Evolutionary conservation across 1,140 invertebrate genomes (phyloP).

Genomic region (Pogonognathellus flavescens): DNA sequence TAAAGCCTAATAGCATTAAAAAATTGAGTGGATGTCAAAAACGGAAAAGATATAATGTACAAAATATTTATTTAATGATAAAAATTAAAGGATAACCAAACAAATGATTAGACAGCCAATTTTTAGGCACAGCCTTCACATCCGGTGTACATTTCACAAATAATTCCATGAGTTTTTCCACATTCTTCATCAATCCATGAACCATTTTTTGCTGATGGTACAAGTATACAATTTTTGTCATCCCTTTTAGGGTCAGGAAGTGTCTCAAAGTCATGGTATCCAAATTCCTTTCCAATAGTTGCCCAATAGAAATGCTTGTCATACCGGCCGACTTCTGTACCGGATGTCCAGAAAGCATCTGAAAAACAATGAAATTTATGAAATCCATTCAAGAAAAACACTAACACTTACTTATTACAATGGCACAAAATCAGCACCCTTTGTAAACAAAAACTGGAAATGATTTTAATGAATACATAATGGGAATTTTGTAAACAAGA

Average conservation of each 20-base stretch:
- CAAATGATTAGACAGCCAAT: background rate
- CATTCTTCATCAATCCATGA: background rate
- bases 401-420: too few species aligned
- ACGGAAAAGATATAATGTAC: too few species aligned
- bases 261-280: background rate
- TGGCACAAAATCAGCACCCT: too few species aligned
- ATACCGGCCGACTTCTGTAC: background rate
- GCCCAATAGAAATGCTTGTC: slow-evolving; percentile 6
- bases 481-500: too few species aligned
- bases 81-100: background rate
- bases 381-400: too few species aligned
- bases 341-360: background rate
- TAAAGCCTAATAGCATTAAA: too few species aligned
- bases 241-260: background rate
- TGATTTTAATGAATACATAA: too few species aligned
- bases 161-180: background rate
- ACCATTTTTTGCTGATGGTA: background rate
- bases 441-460: too few species aligned
- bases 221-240: background rate
- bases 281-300: background rate
- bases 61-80: too few species aligned
- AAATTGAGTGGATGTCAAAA: too few species aligned
- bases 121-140: background rate
- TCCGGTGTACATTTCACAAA: background rate
- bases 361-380: background rate